A percentile compares a stretch with the other conserved stretches of the same genome.
phyloP scores from a whole-genome alignment of 2,797 vertebrate genomes.

The Rhincodon typus region DNA sequence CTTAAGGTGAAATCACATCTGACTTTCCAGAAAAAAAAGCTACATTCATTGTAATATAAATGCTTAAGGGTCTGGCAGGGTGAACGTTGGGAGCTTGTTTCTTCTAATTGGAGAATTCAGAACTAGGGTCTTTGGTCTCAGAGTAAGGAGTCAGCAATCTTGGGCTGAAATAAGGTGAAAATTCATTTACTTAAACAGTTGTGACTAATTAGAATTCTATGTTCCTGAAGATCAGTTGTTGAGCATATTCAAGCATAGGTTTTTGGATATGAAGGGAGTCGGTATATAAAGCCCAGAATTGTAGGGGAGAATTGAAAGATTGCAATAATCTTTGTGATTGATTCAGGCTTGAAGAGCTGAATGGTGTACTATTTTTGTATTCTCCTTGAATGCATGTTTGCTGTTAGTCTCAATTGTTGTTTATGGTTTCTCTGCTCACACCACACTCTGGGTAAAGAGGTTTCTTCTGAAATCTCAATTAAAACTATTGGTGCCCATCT shows the following conservation, averaged over 20 bases:
- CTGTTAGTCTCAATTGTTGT: not conserved
- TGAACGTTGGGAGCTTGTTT: not conserved
- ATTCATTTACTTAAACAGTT: not conserved
- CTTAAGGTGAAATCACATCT: too few species aligned
- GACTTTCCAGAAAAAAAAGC: too few species aligned
- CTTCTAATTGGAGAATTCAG: not conserved
- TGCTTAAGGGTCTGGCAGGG: not conserved
- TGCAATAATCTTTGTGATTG: not conserved
- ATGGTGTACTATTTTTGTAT: not conserved
- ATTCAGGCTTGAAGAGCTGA: not conserved
- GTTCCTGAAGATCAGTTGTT: not conserved
- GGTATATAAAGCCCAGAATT: not conserved
- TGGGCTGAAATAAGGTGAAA: not conserved
- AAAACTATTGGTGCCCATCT: not conserved
- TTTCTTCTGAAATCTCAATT: not conserved
- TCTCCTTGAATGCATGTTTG: not conserved
- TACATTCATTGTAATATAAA: not conserved
- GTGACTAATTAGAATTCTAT: not conserved
- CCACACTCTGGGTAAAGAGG: not conserved
- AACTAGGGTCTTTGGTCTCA: not conserved
- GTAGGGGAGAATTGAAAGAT: not conserved
- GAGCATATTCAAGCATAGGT: not conserved
- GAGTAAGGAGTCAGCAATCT: not conserved
- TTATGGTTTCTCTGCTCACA: too few species aligned
- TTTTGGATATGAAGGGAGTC: not conserved